These are phyloP conservation scores for Grus americana DNA, from an alignment of 2,113 vertebrate genomes.

Conservation along the genomic window DNA sequence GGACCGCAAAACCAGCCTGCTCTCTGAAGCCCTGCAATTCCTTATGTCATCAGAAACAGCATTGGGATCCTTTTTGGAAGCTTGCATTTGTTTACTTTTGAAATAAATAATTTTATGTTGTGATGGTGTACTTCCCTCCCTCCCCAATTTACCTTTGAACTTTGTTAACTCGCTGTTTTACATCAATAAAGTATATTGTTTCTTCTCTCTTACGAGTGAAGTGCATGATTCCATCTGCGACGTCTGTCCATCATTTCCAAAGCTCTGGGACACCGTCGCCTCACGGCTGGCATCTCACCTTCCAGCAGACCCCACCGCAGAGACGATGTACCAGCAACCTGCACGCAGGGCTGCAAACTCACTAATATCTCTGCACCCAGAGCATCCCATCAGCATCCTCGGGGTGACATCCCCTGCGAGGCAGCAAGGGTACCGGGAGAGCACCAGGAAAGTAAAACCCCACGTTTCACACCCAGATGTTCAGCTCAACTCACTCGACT, in stretches of 20 bases:
- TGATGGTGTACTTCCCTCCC: no score
- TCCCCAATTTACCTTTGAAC: no score
- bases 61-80: neutral
- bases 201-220: no score
- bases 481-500: neutral
- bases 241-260: rapidly evolving
- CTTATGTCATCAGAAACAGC: neutral
- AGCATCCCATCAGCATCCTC: neutral
- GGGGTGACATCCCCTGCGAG: neutral
- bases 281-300: neutral
- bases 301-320: neutral
- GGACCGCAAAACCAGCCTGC: neutral
- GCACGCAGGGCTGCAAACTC: neutral
- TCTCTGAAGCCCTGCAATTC: neutral
- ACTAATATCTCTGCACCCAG: neutral
- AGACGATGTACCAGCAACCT: neutral
- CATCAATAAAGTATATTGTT: no score
- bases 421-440: no score
- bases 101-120: neutral
- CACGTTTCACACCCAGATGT: neutral
- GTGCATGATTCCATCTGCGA: no score
- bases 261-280: neutral
- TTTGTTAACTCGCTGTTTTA: no score
- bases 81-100: neutral
- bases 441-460: neutral